Percentiles rank a stretch among this genome's conserved stretches.
These are phyloP conservation scores for Palythoa grandiflora DNA, from an alignment of 92 coral and sea anemone species.

Conservation along the genomic window DNA sequence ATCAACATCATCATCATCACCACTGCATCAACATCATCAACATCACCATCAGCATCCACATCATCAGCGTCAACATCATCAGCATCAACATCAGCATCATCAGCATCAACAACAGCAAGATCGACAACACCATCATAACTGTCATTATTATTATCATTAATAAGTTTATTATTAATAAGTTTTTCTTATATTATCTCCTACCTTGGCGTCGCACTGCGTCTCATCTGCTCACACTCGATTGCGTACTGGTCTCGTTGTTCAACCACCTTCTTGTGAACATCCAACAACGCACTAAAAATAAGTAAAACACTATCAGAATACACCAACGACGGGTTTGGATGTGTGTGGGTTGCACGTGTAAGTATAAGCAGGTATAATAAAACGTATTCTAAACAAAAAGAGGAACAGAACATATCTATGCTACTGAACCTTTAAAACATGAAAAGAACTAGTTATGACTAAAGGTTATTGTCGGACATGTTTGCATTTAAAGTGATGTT, in stretches of 20 bases:
- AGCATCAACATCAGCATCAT: background rate
- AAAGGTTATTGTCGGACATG: too few species aligned
- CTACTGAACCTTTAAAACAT: too few species aligned
- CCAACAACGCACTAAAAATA: slow-evolving; percentile 82
- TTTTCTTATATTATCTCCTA: background rate
- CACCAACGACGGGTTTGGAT: background rate
- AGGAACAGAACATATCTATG: background rate
- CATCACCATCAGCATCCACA: background rate
- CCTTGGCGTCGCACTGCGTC: slow-evolving; percentile 99
- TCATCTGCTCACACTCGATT: slow-evolving; percentile 92
- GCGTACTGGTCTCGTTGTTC: slow-evolving; percentile 95
- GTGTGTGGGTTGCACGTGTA: too few species aligned
- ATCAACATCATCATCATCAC: background rate
- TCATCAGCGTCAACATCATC: background rate
- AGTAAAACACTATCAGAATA: slow-evolving; percentile 1
- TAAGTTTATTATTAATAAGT: background rate
- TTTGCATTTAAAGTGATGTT: too few species aligned
- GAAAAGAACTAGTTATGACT: too few species aligned
- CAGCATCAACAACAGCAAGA: background rate
- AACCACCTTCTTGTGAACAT: slow-evolving; percentile 93
- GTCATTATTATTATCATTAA: background rate
- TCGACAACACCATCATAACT: background rate
- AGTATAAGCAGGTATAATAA: too few species aligned
- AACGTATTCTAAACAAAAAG: background rate
- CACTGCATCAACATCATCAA: background rate